Base-by-base conservation (phyloP, 1,140 invertebrate genomes). In the Probaryconus sp. region DNA sequence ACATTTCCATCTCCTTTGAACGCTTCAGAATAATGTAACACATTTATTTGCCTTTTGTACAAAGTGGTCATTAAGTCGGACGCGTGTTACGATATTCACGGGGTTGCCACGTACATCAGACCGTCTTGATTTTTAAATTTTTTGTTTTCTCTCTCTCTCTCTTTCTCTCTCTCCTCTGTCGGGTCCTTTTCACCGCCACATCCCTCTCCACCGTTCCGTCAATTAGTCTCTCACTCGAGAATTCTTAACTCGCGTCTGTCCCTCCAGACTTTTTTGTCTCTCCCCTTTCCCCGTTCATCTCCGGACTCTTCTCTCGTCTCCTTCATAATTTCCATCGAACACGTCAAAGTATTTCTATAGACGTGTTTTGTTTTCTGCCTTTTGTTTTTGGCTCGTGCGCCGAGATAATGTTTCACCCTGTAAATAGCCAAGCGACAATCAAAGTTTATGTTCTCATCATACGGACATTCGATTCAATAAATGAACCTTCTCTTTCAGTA, bases 11-110 rank as follows among this genome's bases (percentile, higher is more conserved):
- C n/a, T n/a, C n/a, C n/a, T n/a, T n/a, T n/a, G n/a, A n/a, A n/a
- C n/a, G n/a, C n/a, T n/a, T n/a, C n/a, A 58, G 51, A 68, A 43
- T 42, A 58, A 58, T 50, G 43, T 50, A 50, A 31, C 64, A 50
- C 26, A 51, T 58, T 60, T 45, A 45, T 51, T 51, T 60, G 47
- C 30, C 37, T 11, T 18, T 58, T n/a, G n/a, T 51, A 69, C 45
- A 60, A 69, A 69, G 64, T 69, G 42, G 45, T 9, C 53, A 69
- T 69, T 69, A 58, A 69, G 45, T 45, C 9, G 30, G 42, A 68
- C 45, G 40, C 64, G 26, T 67, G 31, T 69, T 69, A 51, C 45
- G 20, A 53, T 60, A 69, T 60, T 51, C 64, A 45, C 45, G 5
- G 26, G 45, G 14, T 58, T 42, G 26, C 43, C 53, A 26, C 45